A percentile compares a stretch with the other conserved stretches of the same genome.
Evolutionary conservation across 2,113 vertebrate genomes (phyloP).

Genomic region (Pedetes capensis): DNA sequence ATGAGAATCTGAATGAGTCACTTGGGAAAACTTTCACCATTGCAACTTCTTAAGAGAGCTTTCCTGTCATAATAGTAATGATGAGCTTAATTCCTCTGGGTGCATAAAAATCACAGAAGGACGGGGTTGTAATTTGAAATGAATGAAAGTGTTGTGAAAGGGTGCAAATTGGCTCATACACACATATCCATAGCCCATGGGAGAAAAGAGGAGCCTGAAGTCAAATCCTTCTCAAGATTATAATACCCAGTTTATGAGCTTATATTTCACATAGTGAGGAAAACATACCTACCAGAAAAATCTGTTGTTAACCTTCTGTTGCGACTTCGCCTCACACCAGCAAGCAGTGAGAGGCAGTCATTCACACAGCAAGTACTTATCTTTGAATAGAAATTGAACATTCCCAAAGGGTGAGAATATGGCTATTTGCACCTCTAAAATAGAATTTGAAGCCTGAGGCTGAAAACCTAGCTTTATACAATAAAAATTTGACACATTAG

Average conservation of each 20-base stretch:
- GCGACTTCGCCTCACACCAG: conserved; percentile 38
- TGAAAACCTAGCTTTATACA: conserved; percentile 30
- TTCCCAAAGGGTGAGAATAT: conserved; percentile 73
- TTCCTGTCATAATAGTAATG: conserved; percentile 60
- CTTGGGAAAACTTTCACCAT: conserved; percentile 60
- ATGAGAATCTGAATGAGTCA: conserved; percentile 59
- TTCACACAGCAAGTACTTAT: conserved; percentile 50
- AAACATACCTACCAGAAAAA: conserved; percentile 60
- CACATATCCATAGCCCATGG: conserved; percentile 44
- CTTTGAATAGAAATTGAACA: conserved; percentile 74
- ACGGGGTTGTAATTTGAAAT: conserved; percentile 60
- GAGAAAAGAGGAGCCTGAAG: conserved; percentile 52
- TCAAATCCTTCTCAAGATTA: conserved; percentile 55
- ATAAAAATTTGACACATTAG: conserved; percentile 36
- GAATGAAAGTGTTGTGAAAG: conserved; percentile 61
- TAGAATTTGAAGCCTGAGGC: conserved; percentile 62
- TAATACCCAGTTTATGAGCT: conserved; percentile 49
- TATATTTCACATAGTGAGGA: conserved; percentile 45
- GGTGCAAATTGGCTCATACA: conserved; percentile 67
- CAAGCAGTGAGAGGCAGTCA: conserved; percentile 52
- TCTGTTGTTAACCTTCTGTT: conserved; percentile 61
- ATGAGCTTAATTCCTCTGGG: conserved; percentile 67
- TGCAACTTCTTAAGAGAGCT: conserved; percentile 59
- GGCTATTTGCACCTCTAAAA: conserved; percentile 75
- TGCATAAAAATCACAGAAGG: conserved; percentile 38